A percentile compares a stretch with the other conserved stretches of the same genome.
phyloP scores from a whole-genome alignment of 2,888 invertebrate species.

The Drosophila yooni region DNA sequence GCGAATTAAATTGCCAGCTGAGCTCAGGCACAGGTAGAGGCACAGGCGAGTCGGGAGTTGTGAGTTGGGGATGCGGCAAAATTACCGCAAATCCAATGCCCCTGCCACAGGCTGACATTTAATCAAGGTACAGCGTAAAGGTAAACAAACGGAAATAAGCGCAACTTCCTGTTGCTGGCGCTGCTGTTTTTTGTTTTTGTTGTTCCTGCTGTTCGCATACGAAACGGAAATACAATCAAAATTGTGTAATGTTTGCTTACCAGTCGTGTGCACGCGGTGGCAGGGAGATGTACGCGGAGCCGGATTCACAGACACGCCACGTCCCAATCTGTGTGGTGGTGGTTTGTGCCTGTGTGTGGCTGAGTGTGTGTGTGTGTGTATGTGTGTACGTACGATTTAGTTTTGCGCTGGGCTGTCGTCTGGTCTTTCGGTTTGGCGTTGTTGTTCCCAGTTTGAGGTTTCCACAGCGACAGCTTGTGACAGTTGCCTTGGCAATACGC shows the following conservation, averaged over 20 bases:
- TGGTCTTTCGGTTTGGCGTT: conserved; percentile 27
- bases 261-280: conserved; percentile 21
- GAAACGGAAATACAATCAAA: conserved; percentile 80
- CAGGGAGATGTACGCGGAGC: neutral
- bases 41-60: neutral
- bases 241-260: conserved; percentile 78
- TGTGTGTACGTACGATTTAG: conserved; percentile 33
- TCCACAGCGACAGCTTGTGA: conserved; percentile 49
- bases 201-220: conserved; percentile 64
- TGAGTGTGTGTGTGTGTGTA: conserved; percentile 2
- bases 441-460: conserved; percentile 36
- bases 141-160: conserved; percentile 81
- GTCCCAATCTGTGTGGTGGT: conserved; percentile 17
- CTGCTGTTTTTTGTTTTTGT: conserved; percentile 39
- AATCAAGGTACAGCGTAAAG: conserved; percentile 76
- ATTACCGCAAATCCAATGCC: conserved; percentile 42
- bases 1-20: conserved; percentile 44
- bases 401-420: conserved; percentile 42
- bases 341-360: neutral
- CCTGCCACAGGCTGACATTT: conserved; percentile 67
- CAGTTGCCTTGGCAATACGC: conserved; percentile 51
- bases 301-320: conserved; percentile 7
- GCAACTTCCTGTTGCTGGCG: conserved; percentile 77
- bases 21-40: conserved; percentile 2
- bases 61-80: neutral